Evolutionary conservation across 2,113 vertebrate species (phyloP), one percentile per base, ranked within the genome.

Genomic region (Pycnonotus jocosus): DNA sequence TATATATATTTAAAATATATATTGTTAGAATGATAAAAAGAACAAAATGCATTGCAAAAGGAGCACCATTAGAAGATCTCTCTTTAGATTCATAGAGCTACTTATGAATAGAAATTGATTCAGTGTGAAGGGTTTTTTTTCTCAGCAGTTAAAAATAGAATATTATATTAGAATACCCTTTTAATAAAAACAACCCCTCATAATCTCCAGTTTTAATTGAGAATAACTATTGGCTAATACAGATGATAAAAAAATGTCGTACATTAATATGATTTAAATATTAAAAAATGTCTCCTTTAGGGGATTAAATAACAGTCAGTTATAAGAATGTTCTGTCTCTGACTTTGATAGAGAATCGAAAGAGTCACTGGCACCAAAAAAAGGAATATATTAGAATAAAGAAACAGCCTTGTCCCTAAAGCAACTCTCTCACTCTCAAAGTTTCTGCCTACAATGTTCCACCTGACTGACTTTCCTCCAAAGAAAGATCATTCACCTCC

Each of bases 211-310:
- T 22, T 38, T 76, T 30, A 79, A 23, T 23, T 74, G 22, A 31
- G 51, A 88, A 91, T 77, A 69, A 38, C 15, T 38, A 62, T 30
- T 9, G 2, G 31, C 28, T 89, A 79, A 85, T 79, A 88, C 28
- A 85, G 73, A 81, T 16, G 8, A 20, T 50, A 45, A 81, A 47
- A 77, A 91, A 80, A 81, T 12, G 30, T 69, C 15, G 15, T 35
- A 66, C 17, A 42, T 92, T 86, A 80, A 82, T 91, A 76, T 65
- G 61, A 84, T 82, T 96, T 96, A 92, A 95, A 95, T 93, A 85
- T 92, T 92, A 82, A 92, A 91, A 91, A 9, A 2, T 10, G 2
- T 82, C 66, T 79, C 30, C 58, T 91, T 95, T 80, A 82, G 28
- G 30, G 62, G 50, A 92, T 95, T 95, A 92, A 95, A 89, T 92